Percentiles rank a stretch among this genome's conserved stretches.
phyloP scores from a whole-genome alignment of 2,113 vertebrate genomes.

The Corythoichthys intestinalis region DNA sequence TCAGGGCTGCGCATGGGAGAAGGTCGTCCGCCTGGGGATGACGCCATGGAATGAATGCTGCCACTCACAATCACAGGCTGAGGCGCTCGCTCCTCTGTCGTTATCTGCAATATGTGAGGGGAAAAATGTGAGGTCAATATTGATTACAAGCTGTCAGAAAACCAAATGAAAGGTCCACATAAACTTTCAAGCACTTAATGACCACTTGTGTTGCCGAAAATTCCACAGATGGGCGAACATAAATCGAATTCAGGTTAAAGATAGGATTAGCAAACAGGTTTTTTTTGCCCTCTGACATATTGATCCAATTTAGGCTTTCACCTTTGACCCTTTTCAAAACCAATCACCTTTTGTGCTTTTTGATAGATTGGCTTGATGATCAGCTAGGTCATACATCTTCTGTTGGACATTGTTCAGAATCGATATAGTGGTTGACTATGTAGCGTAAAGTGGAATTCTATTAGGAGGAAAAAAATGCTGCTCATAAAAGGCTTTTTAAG shows the following conservation, averaged over 20 bases:
- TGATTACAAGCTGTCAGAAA: background rate
- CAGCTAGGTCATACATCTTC: too few relatives aligned
- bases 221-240: too few relatives aligned
- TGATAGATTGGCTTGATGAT: background rate
- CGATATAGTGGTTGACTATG: too few relatives aligned
- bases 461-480: too few relatives aligned
- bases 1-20: conserved; percentile 53
- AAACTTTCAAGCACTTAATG: background rate
- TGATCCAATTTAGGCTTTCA: background rate
- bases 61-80: conserved; percentile 58
- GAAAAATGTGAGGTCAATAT: background rate
- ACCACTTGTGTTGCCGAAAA: background rate
- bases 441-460: too few relatives aligned
- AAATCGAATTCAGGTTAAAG: background rate
- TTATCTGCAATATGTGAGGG: conserved; percentile 37
- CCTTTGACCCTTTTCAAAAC: background rate
- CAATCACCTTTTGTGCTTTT: background rate
- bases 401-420: too few relatives aligned
- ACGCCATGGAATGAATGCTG: conserved; percentile 37
- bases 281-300: background rate
- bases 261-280: background rate
- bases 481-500: too few relatives aligned
- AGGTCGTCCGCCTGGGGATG: conserved; percentile 36
- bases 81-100: conserved; percentile 49
- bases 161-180: background rate